Base-by-base conservation (phyloP, 2,113 vertebrate genomes). In the Promerops cafer region DNA sequence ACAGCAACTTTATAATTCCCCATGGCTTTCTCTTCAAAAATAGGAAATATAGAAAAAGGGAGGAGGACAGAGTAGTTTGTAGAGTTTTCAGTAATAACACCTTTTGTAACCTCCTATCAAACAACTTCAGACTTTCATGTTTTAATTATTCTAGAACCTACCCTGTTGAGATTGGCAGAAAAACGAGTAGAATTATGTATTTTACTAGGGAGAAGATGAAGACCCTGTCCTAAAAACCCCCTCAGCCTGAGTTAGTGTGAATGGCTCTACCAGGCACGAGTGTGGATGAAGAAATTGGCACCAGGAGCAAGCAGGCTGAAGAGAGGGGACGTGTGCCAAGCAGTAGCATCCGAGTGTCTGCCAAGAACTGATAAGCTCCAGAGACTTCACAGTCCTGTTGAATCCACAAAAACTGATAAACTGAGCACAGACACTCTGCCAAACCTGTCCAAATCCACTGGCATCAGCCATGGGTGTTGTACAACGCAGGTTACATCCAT, bases 271-370 rank as follows among this genome's bases (percentile, higher is more conserved):
- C 75, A 77, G 60, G 23, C 17, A 9, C 0, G 2, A 11, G 35
- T 66, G 37, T 10, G 37, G 53, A 69, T 49, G 49, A 23, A 72
- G 76, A 85, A 91, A 57, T 0, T 40, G 47, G 47, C 42, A 76
- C 52, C 66, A 71, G 61, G 40, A 82, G 24, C 8, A 27, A 35
- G 50, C 21, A 33, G 52, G 70, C 33, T 79, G 70, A 66, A 35
- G 75, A 76, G 56, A 44, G 39, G n/a, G 39, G 40, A 85, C 2
- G 1, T 0, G 2, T 37, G 50, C 54, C 24, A 50, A 79, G 70
- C 2, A 1, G 13, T 6, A 57, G 45, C 45, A 33, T 9, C 39
- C 0, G 0, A 22, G 61, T 30, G 35, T 63, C 79, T 92, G 65
- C 39, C 88, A 85, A 35, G 47, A 75, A 17, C 57, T 22, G 30